phyloP scores from a whole-genome alignment of 2,888 invertebrate genomes.

The Protonemura montana region DNA sequence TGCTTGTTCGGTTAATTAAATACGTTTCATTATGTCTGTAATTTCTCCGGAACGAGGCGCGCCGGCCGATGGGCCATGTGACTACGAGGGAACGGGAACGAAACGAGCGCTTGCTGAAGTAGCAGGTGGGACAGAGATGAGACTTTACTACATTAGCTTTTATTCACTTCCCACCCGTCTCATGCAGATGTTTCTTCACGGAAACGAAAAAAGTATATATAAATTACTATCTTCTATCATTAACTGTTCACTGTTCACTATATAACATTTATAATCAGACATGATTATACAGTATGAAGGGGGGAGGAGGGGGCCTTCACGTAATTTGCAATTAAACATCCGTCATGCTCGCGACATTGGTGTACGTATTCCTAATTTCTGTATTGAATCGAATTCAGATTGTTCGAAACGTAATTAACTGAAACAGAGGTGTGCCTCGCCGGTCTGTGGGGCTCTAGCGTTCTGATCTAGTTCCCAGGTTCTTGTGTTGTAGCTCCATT shows the following conservation, averaged over 20 bases:
- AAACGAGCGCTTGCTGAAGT: not conserved
- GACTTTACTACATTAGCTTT: not conserved
- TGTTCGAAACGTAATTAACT: not conserved
- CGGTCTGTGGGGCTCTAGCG: not conserved
- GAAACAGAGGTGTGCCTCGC: not conserved
- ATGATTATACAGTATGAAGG: not conserved
- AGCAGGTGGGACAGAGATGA: not conserved
- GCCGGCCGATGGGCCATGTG: not conserved
- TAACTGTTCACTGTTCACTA: not conserved
- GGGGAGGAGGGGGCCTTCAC: not conserved
- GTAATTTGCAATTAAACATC: conserved; percentile 5
- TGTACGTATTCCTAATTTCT: not conserved
- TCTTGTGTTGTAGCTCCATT: not conserved
- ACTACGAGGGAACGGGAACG: not conserved
- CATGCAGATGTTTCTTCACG: not conserved
- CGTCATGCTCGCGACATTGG: not conserved
- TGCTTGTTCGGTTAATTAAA: not conserved
- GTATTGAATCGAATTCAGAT: not conserved
- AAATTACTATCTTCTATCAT: not conserved
- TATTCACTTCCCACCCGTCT: not conserved
- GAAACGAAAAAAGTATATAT: not conserved
- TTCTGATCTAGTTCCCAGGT: not conserved
- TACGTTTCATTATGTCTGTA: not conserved
- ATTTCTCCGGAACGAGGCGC: not conserved
- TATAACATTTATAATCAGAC: not conserved